Evolutionary conservation across 1,140 invertebrate genomes (phyloP), one percentile per base, ranked within the genome.

Genomic region (Drosophila nikananu): DNA sequence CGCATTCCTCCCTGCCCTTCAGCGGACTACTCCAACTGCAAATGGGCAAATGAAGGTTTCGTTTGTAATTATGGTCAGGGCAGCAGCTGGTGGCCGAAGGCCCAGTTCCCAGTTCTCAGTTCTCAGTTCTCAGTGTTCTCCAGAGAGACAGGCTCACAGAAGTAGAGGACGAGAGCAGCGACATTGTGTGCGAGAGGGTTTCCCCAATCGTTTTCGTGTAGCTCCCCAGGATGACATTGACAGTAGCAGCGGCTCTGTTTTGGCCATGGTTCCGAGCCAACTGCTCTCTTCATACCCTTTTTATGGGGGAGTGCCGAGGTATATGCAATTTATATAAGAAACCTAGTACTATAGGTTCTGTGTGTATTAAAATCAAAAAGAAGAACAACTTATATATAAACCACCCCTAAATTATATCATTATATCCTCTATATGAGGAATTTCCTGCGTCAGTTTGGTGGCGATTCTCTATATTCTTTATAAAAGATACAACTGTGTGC

Each of bases 61-160:
- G 74, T 70, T 55, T 55, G 74, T 78, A 78, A 78, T 78, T 77
- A 60, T 61, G 74, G 63, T 35, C 57, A 77, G 60, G 64, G 57
- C 62, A 55, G 42, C 75, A 78, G 75, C 75, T 78, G 75, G 74
- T 61, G 51, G 46, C 64, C 48, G 35, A 64, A 48, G 79, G 57
- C 82, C 83, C 79, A 86, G 75, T 86, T 86, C 75, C 59, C 81
- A 82, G 48, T 19, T 59, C 27, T 32, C 35, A 25, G 37, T 44
- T 44, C 27, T 21, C 54, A 21, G 39, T 35, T 35, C 13, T 61
- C 62, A 19, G 17, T 55, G 25, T 55, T 55, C 54, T 55, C 35
- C 61, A 48, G 27, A 44, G 54, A 39, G 32, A 17, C 32, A 19
- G 17, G 19, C 27, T 25, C 21, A 27, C n/a, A 21, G 25, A 64